These are phyloP conservation scores for Formicarius rufipectus DNA, from an alignment of 2,113 vertebrate genomes.

Conservation along the genomic window DNA sequence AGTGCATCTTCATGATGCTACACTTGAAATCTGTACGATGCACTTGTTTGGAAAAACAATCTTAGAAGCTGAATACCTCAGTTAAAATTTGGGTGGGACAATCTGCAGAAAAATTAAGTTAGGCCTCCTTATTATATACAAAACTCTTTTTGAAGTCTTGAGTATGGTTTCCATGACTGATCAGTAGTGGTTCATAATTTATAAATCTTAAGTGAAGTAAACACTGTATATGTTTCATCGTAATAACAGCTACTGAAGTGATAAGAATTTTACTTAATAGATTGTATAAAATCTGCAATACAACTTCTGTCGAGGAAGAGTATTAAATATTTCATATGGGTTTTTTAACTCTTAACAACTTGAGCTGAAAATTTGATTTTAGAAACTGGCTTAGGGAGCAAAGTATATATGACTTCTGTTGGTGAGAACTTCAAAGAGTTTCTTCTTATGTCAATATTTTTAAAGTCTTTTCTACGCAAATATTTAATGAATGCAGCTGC, in stretches of 20 bases:
- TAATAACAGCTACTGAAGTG: neutral
- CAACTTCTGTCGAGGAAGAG: neutral
- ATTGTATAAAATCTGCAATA: neutral
- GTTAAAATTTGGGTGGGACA: neutral
- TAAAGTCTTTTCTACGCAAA: conserved; percentile 14
- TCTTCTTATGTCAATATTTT: conserved; percentile 29
- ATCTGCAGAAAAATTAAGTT: neutral
- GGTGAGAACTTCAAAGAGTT: neutral
- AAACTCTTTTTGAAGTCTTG: neutral
- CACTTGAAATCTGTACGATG: neutral
- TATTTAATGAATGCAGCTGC: conserved; percentile 35
- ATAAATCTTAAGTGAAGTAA: neutral
- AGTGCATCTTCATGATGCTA: neutral
- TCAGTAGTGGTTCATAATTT: neutral
- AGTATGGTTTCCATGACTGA: neutral
- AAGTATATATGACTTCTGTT: too few species aligned
- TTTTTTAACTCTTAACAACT: neutral
- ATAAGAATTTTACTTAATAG: neutral
- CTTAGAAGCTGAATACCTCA: neutral
- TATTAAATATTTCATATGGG: neutral
- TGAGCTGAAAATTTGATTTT: neutral
- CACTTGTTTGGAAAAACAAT: neutral
- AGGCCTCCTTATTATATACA: neutral
- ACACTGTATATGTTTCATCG: neutral
- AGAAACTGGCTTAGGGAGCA: too few species aligned